phyloP scores from a whole-genome alignment of 2,888 invertebrate species.

The Drosophila prostipennis region DNA sequence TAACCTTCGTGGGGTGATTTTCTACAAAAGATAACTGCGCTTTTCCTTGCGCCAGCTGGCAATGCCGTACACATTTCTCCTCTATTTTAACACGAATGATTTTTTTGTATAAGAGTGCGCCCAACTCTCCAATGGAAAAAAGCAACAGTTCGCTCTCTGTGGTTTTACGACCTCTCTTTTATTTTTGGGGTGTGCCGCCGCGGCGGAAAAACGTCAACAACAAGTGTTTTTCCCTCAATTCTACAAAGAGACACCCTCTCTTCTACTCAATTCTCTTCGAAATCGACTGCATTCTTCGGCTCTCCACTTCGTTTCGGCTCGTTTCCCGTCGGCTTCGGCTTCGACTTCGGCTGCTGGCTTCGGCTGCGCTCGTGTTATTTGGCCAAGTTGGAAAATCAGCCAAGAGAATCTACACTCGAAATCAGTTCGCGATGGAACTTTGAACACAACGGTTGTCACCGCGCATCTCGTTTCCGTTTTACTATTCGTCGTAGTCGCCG shows the following conservation, averaged over 20 bases:
- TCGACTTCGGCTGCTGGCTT: slow-evolving; percentile 7
- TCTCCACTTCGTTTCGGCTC: slow-evolving; percentile 16
- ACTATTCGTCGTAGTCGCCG: slow-evolving; percentile 25
- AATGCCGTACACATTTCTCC: slow-evolving; percentile 40
- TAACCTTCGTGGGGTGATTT: slow-evolving; percentile 48
- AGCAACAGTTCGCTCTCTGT: slow-evolving; percentile 46
- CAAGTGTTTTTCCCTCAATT: slow-evolving; percentile 66
- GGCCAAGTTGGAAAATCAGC: slow-evolving; percentile 53
- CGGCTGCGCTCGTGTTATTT: slow-evolving; percentile 40
- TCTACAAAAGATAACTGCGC: slow-evolving; percentile 74
- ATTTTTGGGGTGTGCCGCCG: slow-evolving; percentile 56
- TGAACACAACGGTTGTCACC: slow-evolving; percentile 82
- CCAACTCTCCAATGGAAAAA: slow-evolving; percentile 36
- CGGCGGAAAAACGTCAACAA: slow-evolving; percentile 61
- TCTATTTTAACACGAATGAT: slow-evolving; percentile 24
- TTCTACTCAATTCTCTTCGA: slow-evolving; percentile 1
- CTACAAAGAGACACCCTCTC: slow-evolving; percentile 11
- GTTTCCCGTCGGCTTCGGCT: slow-evolving; percentile 4
- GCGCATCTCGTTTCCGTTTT: slow-evolving; percentile 51
- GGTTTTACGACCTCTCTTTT: slow-evolving; percentile 9
- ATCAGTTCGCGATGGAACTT: slow-evolving; percentile 83
- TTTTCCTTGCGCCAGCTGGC: slow-evolving; percentile 55
- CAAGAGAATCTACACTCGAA: slow-evolving; percentile 3
- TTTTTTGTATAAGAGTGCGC: slow-evolving; percentile 23
- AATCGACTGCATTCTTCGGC: slow-evolving; percentile 23